Percentiles rank a stretch among this genome's conserved stretches.
phyloP scores from a whole-genome alignment of 2,888 invertebrate genomes.

The Incurvaria masculella region DNA sequence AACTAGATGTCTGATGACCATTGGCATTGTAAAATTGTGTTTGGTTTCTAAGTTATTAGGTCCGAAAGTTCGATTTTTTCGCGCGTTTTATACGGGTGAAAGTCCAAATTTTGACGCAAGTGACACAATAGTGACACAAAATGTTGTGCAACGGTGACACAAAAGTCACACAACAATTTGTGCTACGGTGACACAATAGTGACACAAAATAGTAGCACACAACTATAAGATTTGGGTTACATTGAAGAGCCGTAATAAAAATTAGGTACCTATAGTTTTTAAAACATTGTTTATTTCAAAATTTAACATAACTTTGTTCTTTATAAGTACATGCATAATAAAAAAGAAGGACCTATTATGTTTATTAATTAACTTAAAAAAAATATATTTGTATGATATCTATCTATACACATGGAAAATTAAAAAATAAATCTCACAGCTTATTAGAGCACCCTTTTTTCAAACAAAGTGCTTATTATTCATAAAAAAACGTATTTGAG shows the following conservation, averaged over 20 bases:
- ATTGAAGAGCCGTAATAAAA: conserved; percentile 3
- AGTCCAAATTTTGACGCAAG: too few relatives aligned
- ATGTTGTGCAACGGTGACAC: conserved; percentile 4
- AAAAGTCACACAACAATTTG: conserved; percentile 4
- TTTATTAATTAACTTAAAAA: not conserved
- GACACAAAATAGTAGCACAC: conserved; percentile 4
- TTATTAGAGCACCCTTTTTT: conserved; percentile 1
- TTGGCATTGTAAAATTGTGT: too few relatives aligned
- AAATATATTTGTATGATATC: conserved; percentile 1
- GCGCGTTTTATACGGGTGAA: too few relatives aligned
- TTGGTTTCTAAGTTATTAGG: too few relatives aligned
- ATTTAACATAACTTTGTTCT: not conserved
- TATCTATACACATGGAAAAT: not conserved
- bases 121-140: conserved; percentile 5
- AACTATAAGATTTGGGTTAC: conserved; percentile 3
- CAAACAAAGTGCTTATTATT: not conserved
- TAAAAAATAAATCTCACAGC: conserved; percentile 3
- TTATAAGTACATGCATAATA: too few relatives aligned
- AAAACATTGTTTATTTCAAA: not conserved
- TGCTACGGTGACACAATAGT: conserved; percentile 5
- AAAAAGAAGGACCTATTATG: too few relatives aligned
- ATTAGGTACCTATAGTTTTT: conserved; percentile 1
- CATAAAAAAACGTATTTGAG: not conserved
- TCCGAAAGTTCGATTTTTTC: too few relatives aligned
- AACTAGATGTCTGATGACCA: too few relatives aligned